phyloP scores from a whole-genome alignment of 2,888 invertebrate species.

The Ischnus inquisitorius region DNA sequence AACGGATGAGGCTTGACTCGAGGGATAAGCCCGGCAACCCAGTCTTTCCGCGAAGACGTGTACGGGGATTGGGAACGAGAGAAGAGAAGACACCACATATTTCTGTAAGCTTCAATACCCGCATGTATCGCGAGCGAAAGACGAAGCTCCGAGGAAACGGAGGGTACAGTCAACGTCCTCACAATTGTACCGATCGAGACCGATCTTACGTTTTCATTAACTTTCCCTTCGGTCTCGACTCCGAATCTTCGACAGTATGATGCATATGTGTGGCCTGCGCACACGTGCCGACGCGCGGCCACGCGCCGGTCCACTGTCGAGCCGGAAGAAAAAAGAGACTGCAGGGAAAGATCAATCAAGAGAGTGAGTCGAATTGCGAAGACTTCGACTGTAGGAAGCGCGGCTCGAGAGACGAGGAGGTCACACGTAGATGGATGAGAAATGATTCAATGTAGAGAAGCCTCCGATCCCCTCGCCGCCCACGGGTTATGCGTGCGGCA shows the following conservation, averaged over 20 bases:
- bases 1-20: slow-evolving; percentile 25
- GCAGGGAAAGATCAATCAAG: not conserved
- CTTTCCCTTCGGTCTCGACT: no score
- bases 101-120: slow-evolving; percentile 51
- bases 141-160: no score
- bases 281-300: no score
- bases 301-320: not conserved
- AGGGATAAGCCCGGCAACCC: slow-evolving; percentile 45
- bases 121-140: not conserved
- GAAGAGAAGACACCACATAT: slow-evolving; percentile 41
- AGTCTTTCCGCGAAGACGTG: slow-evolving; percentile 45
- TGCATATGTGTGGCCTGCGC: no score
- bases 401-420: slow-evolving; percentile 47
- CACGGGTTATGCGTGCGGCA: not conserved
- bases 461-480: slow-evolving; percentile 11
- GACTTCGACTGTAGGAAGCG: slow-evolving; percentile 22
- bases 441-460: slow-evolving; percentile 44
- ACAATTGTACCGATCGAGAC: no score
- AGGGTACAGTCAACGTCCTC: no score
- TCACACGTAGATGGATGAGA: slow-evolving; percentile 33
- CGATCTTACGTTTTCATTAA: no score
- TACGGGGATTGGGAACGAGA: slow-evolving; percentile 27
- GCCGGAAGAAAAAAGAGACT: slow-evolving; percentile 3
- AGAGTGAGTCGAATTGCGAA: not conserved
- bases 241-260: no score